Percentiles rank a stretch among this genome's conserved stretches.
Evolutionary conservation across 2,113 vertebrate genomes (phyloP).

Genomic region (Telmatochromis brachygnathus): DNA sequence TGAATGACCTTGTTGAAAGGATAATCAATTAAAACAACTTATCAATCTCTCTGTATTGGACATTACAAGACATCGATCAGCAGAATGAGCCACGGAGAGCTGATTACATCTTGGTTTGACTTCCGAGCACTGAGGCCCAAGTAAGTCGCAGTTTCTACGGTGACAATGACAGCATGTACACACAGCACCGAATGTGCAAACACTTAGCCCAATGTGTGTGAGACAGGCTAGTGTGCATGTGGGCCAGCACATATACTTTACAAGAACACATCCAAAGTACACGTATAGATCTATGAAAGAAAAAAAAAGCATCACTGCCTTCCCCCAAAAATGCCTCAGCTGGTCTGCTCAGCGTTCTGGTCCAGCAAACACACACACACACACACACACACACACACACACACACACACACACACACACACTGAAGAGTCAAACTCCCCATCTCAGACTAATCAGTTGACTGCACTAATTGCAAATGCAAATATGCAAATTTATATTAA

Average conservation of each 20-base stretch:
- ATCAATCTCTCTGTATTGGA: constrained; percentile 57
- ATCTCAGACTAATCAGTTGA: constrained; percentile 99
- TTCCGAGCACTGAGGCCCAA: not conserved
- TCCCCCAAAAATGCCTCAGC: constrained; percentile 86
- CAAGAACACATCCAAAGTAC: not conserved
- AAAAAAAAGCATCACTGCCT: not conserved
- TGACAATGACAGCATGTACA: not conserved
- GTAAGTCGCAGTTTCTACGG: not conserved
- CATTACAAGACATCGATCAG: constrained; percentile 46
- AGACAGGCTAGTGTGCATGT: not conserved
- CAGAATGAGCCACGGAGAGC: not conserved
- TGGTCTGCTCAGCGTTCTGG: constrained; percentile 86
- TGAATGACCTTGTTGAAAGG: constrained; percentile 70
- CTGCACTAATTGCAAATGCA: constrained; percentile 99
- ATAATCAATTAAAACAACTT: constrained; percentile 61
- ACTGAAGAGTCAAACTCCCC: constrained; percentile 99
- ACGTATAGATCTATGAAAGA: not conserved
- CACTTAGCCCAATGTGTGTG: not conserved
- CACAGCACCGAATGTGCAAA: not conserved
- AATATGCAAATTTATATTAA: constrained; percentile 99
- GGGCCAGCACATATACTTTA: not conserved
- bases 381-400: not conserved
- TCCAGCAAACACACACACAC: constrained; percentile 71
- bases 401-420: constrained; percentile 36
- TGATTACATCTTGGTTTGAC: not conserved